Evolutionary conservation across 1,140 invertebrate genomes (phyloP).

Genomic region (Drosophila melanica): DNA sequence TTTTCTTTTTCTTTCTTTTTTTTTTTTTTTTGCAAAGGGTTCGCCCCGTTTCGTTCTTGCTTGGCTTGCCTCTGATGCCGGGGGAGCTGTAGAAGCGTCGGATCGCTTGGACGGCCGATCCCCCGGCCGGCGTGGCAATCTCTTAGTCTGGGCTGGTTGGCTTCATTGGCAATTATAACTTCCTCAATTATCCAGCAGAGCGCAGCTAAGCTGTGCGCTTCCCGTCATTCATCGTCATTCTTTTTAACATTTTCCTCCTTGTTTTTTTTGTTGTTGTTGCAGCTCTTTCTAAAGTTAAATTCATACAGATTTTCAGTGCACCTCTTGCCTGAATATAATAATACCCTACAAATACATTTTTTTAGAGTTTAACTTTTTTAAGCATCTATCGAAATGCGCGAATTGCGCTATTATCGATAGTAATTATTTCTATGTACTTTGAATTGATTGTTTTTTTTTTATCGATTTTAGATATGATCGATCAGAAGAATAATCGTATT

Average conservation of each 20-base stretch:
- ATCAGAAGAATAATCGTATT: too few relatives aligned
- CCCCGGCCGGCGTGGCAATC: conserved; percentile 25
- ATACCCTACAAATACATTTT: conserved; percentile 39
- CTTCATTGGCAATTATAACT: conserved; percentile 84
- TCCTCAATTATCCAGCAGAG: conserved; percentile 82
- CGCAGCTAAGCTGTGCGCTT: conserved; percentile 79
- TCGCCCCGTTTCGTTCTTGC: conserved; percentile 40
- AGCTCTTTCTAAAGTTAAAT: conserved; percentile 50
- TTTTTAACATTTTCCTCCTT: conserved; percentile 73
- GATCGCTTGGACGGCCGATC: conserved; percentile 6
- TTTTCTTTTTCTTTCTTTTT: conserved; percentile 50
- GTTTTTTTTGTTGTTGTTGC: conserved; percentile 37
- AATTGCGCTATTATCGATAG: neutral
- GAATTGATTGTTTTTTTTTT: neutral
- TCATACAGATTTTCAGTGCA: conserved; percentile 61
- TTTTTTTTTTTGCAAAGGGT: conserved; percentile 68
- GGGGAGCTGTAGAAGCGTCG: conserved; percentile 10
- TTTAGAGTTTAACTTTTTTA: too few relatives aligned
- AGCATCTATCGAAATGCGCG: too few relatives aligned
- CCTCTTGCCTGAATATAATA: neutral
- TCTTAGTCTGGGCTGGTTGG: conserved; percentile 51
- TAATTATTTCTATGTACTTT: neutral
- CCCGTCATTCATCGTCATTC: conserved; percentile 83
- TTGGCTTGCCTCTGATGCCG: conserved; percentile 53
- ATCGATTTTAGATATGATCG: neutral